Evolutionary conservation across 1,140 invertebrate species (phyloP), one percentile per base, ranked within the genome.

Genomic region (Pseudomyrmex cubaensis): DNA sequence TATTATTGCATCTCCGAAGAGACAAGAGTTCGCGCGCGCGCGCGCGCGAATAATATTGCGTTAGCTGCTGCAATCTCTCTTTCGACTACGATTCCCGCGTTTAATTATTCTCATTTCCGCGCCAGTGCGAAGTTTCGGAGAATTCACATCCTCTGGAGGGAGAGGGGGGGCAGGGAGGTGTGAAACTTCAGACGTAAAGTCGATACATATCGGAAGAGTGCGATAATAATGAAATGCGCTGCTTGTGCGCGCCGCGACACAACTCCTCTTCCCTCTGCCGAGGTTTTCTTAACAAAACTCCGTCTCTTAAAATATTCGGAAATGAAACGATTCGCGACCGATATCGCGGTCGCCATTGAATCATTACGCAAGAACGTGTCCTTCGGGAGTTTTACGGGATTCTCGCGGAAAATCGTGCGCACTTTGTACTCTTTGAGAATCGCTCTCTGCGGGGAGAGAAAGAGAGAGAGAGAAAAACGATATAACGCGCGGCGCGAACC

Each of bases 181-280:
- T 25, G 66, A 80, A 80, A 80, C 66, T 80, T 80, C 22, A 15
- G 76, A 80, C 66, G 7, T 80, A 80, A 72, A 80, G 44, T 57
- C 76, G 54, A 80, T 80, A 61, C 46, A 59, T 80, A 80, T 78
- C 54, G 76, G 66, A 80, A 80, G 56, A 70, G 54, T 70, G 76
- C 66, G 76, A 35, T 70, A 70, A 70, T 70, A 80, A 70, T 70
- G 76, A 70, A 70, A 80, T 70, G 54, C 17, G 76, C 64, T 15
- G 35, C 35, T n/a, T 7, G 35, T 35, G 52, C 20, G 35, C 44
- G 5, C 44, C 17, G 17, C 4, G 20, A 70, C 64, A 59, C 59
- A 59, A 35, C 15, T 46, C 13, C 17, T 56, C 17, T 10, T 59
- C n/a, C n/a, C 20, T 20, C 12, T 35, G 25, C 35, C 35, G 35